Base-by-base conservation (phyloP, 2,888 invertebrate species). In the Mythimna ferrago region DNA sequence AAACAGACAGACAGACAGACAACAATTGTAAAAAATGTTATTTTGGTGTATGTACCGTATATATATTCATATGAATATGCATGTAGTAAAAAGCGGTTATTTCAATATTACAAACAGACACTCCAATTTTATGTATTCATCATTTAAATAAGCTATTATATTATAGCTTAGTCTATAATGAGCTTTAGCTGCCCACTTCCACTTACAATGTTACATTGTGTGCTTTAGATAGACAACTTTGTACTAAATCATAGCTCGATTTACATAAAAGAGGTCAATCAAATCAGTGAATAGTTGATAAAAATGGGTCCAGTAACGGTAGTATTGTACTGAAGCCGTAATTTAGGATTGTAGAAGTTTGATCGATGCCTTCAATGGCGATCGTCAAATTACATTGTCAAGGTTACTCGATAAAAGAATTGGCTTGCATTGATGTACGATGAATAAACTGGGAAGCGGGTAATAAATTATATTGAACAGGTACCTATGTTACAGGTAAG, bases 321-420 rank as follows among this genome's bases (percentile, higher is more conserved):
- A 11, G 10, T 75, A 67, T 54, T 53, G 70, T 69, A 60, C 38
- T 19, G 78, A 78, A 81, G 77, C 81, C 81, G 53, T 75, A 77
- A 21, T 62, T 44, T 48, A 44, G 2, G 53, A 38, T 65, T 53
- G 32, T 56, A 71, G 61, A 77, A 62, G 51, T 67, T 76, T 81
- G 53, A 77, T 81, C 61, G 78, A 66, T 57, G 56, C 53, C 6
- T 14, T 38, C 11, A 21, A 54, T 54, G 11, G 54, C 38, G 26
- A 56, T 67, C 76, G 78, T 76, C 77, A 68, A 76, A 78, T 81
- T 77, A 81, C 78, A 78, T 61, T 81, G 70, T 38, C 81, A 81
- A 78, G 78, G 78, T 21, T 70, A 63, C 16, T 10, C 44, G 11
- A 70, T 44, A 70, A 62, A 64, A 48, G 41, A 56, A 10, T 38